Conservation (phyloP, 2,888 invertebrate genomes). For the Polietes domitor region DNA sequence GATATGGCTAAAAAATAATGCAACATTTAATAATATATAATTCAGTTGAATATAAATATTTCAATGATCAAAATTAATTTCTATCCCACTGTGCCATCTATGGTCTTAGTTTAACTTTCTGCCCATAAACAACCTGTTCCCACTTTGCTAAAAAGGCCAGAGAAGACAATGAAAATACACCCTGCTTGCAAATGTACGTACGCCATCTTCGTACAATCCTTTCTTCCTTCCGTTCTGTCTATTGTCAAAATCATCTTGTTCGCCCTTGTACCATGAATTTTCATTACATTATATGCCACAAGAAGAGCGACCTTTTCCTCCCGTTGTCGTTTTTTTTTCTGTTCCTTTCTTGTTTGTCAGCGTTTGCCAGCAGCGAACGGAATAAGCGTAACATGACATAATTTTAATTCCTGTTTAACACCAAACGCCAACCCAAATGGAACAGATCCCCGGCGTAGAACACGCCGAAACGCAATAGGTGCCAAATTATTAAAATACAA, state of each 20-base stretch:
- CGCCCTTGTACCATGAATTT: constrained; percentile 46
- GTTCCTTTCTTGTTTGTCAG: constrained; percentile 29
- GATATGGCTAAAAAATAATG: too few species aligned
- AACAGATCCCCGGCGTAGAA: constrained; percentile 21
- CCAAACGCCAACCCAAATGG: constrained; percentile 7
- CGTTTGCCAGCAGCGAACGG: constrained; percentile 29
- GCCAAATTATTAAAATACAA: constrained; percentile 43
- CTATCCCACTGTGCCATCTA: not conserved
- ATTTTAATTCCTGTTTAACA: constrained; percentile 63
- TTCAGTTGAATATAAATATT: too few species aligned
- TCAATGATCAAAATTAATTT: too few species aligned
- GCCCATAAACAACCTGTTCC: constrained; percentile 54
- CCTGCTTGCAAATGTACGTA: not conserved
- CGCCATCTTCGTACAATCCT: not conserved
- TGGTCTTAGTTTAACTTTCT: not conserved
- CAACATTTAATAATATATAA: too few species aligned
- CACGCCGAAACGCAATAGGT: constrained; percentile 55
- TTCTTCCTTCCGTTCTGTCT: constrained; percentile 29
- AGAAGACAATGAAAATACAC: not conserved
- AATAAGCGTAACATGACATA: constrained; percentile 64
- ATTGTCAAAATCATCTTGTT: constrained; percentile 54
- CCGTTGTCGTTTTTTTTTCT: too few species aligned
- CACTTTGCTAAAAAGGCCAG: not conserved
- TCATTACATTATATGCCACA: constrained; percentile 37
- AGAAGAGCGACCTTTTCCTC: constrained; percentile 34